Percentiles rank a stretch among this genome's conserved stretches.
Conservation (phyloP, 2,113 vertebrate genomes). For the Camelus dromedarius region DNA sequence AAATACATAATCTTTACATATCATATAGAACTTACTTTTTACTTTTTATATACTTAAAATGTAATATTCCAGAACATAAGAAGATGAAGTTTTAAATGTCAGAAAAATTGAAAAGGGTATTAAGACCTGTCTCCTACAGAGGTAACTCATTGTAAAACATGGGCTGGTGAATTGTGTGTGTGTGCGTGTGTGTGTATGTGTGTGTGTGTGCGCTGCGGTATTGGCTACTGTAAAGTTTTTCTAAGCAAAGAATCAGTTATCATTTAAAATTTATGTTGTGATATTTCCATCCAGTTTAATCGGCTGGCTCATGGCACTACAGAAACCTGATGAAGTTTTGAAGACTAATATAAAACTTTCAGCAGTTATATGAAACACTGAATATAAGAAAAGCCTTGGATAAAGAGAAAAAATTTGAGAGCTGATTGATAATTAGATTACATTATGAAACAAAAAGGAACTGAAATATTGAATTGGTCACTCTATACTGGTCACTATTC, state of each 20-base stretch:
- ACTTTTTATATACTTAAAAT: background rate
- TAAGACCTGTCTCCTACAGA: background rate
- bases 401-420: background rate
- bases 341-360: background rate
- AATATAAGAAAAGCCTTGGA: background rate
- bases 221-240: background rate
- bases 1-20: background rate
- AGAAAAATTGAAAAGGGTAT: background rate
- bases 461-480: background rate
- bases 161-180: background rate
- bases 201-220: background rate
- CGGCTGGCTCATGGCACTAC: rapidly evolving
- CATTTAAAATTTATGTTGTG: background rate
- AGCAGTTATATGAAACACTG: background rate
- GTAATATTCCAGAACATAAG: background rate
- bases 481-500: background rate
- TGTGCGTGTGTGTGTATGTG: background rate
- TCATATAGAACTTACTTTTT: background rate
- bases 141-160: background rate
- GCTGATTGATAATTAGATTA: background rate
- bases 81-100: background rate
- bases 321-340: background rate
- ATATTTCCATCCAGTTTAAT: background rate
- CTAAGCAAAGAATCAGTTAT: background rate
- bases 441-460: background rate